These are phyloP conservation scores for Bungarus multicinctus DNA, from an alignment of 2,113 vertebrate species.

Conservation along the genomic window DNA sequence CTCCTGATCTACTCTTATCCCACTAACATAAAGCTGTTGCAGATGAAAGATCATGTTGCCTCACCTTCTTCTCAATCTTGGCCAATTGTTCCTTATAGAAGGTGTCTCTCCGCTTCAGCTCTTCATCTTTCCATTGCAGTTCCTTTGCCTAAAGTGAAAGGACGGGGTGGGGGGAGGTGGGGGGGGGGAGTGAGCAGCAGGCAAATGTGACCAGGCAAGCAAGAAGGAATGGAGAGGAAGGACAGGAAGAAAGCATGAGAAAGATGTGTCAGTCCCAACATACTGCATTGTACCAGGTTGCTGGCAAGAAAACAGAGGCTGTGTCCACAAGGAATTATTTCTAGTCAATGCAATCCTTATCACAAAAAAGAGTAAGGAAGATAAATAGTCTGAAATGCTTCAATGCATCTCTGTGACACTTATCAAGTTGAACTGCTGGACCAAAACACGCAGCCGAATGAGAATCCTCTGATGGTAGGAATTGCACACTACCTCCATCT, in stretches of 20 bases:
- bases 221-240: not conserved
- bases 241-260: not conserved
- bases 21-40: not conserved
- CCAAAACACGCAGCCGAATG: not conserved
- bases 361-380: constrained; percentile 10
- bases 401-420: not conserved
- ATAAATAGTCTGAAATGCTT: not conserved
- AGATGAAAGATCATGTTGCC: constrained; percentile 1
- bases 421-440: not conserved
- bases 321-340: not conserved
- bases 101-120: constrained; percentile 72
- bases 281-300: not conserved
- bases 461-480: not conserved
- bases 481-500: not conserved
- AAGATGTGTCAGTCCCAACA: not conserved
- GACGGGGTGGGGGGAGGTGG: not conserved
- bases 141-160: constrained; percentile 72
- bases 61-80: constrained; percentile 86
- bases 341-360: not conserved
- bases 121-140: constrained; percentile 79
- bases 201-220: not conserved
- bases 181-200: not conserved
- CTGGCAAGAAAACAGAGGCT: not conserved
- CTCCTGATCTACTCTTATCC: not conserved
- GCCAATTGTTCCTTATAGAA: constrained; percentile 88